Evolutionary conservation across 64 coral and sea anemone genomes (phyloP).

Genomic region (Platygyra sinensis): DNA sequence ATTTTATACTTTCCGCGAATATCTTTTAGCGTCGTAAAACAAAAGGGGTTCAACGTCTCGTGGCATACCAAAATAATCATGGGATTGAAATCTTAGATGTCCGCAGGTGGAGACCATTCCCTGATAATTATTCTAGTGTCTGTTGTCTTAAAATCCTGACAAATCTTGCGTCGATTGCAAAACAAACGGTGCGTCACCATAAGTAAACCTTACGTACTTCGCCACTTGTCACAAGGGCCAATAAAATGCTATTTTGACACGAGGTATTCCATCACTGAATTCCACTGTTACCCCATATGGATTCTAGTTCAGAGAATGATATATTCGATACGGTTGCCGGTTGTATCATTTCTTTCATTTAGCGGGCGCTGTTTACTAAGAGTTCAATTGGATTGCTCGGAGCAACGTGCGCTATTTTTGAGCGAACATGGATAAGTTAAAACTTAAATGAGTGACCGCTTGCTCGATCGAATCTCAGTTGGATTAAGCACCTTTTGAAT

Average conservation of each 20-base stretch:
- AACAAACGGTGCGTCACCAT: conserved; percentile 10
- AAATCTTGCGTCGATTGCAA: neutral
- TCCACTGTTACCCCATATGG: neutral
- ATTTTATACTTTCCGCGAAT: neutral
- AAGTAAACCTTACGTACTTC: conserved; percentile 5
- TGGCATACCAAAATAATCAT: neutral
- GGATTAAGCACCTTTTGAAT: conserved; percentile 36
- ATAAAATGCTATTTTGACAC: conserved; percentile 16
- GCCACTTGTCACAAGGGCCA: conserved; percentile 1
- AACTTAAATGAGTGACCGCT: neutral
- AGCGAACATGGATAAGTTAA: neutral
- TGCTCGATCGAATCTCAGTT: neutral
- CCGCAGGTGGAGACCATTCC: neutral
- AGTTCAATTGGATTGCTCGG: neutral
- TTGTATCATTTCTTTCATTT: neutral
- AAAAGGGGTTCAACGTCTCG: neutral
- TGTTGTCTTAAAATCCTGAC: neutral
- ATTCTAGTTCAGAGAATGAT: neutral
- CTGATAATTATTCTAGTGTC: neutral
- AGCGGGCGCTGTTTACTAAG: neutral
- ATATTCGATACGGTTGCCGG: neutral
- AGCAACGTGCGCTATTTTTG: neutral
- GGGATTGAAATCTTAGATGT: neutral
- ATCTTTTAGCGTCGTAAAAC: neutral
- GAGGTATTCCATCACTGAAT: neutral